Base-by-base conservation (phyloP, 2,888 invertebrate genomes). In the Didymodactylos carnosus region DNA sequence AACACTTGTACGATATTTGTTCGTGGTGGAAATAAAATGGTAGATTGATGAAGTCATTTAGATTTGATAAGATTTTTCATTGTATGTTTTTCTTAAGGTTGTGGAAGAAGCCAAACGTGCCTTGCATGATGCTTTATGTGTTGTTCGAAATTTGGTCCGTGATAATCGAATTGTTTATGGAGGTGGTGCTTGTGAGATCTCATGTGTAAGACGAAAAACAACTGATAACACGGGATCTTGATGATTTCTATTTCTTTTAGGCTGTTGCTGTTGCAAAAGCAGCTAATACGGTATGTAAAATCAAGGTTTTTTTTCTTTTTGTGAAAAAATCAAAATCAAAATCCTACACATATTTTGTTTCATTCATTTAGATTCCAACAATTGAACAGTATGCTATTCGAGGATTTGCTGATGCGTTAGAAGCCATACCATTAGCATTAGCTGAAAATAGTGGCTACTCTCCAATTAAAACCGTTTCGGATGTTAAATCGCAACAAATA, bases 311-410 rank as follows among this genome's bases (percentile, higher is more conserved):
- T n/a, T n/a, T n/a, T n/a, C n/a, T n/a, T n/a, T n/a, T n/a, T n/a
- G n/a, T n/a, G n/a, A n/a, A 53, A 29, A 53, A 27, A 29, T 53
- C 14, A 19, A 29, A 29, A 53, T 53, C 2, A 1, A 29, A 19
- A 13, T 53, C 53, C 7, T 29, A 19, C 10, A 53, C 19, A 14
- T 0, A 23, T n/a, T 8, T 25, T 49, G 4, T 35, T 62, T 35
- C 2, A 6, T 7, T 25, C 16, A 23, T n/a, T n/a, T 62, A 62
- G 62, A 62, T 84, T 75, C 86, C 92, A 1, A 90, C 94, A 0
- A 85, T 98, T 76, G 97, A 97, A 83, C 97, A 98, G 85, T 98
- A 98, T 85, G 93, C 97, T 2, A 95, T 90, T 87, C 87, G 94
- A 73, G 90, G 90, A 1, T 99, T 94, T 84, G 89, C 94, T 1